Conservation (phyloP, 2,113 vertebrate genomes). For the Neolamprologus ventralis region DNA sequence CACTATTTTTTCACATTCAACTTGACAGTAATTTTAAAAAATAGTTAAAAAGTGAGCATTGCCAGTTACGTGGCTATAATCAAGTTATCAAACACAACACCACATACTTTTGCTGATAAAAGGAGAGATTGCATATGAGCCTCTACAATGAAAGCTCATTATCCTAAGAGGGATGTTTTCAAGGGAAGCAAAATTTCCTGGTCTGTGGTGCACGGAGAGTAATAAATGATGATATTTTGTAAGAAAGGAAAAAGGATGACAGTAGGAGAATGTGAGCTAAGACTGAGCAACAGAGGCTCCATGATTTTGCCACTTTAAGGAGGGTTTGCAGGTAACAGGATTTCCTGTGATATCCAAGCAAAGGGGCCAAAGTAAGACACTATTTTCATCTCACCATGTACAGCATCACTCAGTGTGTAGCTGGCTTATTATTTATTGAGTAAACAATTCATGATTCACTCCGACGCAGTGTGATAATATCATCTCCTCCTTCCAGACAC, state of each 20-base stretch:
- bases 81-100: neutral
- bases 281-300: neutral
- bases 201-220: neutral
- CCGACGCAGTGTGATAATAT: conserved; percentile 1
- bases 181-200: neutral
- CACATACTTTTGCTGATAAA: neutral
- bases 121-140: neutral
- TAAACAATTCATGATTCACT: conserved; percentile 40
- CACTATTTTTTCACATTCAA: neutral
- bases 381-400: conserved; percentile 4
- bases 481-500: conserved; percentile 2
- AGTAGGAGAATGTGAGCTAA: neutral
- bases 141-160: neutral
- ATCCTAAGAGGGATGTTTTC: neutral
- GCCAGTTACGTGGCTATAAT: neutral
- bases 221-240: neutral
- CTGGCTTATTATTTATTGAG: conserved; percentile 9
- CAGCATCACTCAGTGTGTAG: neutral
- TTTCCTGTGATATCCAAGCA: neutral
- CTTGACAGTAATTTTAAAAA: neutral
- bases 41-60: neutral
- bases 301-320: neutral
- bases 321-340: neutral
- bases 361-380: neutral
- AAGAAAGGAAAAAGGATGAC: neutral